Percentiles rank a stretch among this genome's conserved stretches.
phyloP scores from a whole-genome alignment of 2,888 invertebrate genomes.

The Sclerodermus sp. region DNA sequence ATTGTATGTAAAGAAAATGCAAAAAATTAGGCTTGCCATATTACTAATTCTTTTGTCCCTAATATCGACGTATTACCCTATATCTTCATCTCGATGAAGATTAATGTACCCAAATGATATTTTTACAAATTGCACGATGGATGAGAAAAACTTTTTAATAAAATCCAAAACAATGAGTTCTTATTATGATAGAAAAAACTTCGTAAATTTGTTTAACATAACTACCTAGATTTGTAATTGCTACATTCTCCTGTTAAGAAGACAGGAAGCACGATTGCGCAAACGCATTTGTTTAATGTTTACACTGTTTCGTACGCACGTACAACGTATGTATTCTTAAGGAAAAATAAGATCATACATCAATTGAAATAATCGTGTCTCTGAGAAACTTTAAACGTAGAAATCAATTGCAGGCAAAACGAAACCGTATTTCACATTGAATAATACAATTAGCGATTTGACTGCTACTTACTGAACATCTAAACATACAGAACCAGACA shows the following conservation, averaged over 20 bases:
- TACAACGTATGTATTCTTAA: slow-evolving; percentile 32
- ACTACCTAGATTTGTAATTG: slow-evolving; percentile 29
- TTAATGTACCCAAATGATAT: slow-evolving; percentile 11
- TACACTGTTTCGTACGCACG: slow-evolving; percentile 39
- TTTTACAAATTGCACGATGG: slow-evolving; percentile 26
- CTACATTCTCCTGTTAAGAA: slow-evolving; percentile 27
- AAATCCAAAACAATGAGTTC: slow-evolving; percentile 17
- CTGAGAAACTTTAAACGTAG: slow-evolving; percentile 26
- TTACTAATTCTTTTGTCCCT: too few species aligned
- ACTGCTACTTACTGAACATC: slow-evolving; percentile 31
- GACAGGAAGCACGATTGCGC: slow-evolving; percentile 42
- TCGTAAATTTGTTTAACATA: slow-evolving; percentile 25
- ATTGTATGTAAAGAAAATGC: too few species aligned
- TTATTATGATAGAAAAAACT: slow-evolving; percentile 25
- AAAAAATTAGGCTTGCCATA: too few species aligned
- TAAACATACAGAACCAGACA: slow-evolving; percentile 39
- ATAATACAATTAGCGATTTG: slow-evolving; percentile 31
- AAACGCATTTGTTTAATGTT: slow-evolving; percentile 29
- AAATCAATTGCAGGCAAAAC: slow-evolving; percentile 29
- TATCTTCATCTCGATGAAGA: too few species aligned
- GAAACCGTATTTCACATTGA: slow-evolving; percentile 26
- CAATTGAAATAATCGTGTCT: slow-evolving; percentile 33
- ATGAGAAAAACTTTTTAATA: slow-evolving; percentile 16
- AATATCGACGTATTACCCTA: too few species aligned
- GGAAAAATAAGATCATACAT: slow-evolving; percentile 28